Evolutionary conservation across 1,140 invertebrate species (phyloP), one percentile per base, ranked within the genome.

Genomic region (Pogonomyrmex californicus): DNA sequence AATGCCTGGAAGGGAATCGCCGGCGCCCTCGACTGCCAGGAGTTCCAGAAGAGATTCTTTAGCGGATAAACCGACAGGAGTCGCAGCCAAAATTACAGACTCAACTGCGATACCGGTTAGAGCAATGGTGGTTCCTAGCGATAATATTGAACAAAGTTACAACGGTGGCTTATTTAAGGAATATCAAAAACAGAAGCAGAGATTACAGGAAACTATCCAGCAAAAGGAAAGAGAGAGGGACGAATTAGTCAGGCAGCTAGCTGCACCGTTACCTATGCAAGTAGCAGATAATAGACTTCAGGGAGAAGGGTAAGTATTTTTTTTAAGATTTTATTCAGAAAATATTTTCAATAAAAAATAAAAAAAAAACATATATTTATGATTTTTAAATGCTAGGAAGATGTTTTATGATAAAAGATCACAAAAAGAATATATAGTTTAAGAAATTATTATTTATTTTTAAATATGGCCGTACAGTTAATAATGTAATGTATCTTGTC

Each of bases 131-230:
- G 90, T 93, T 75, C 41, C 79, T 17, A 93, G 92, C 33, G 94
- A 95, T 1, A 93, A 92, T 68, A 86, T 95, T 36, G 96, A 97
- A 76, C 96, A 96, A 41, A 96, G 96, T 91, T 97, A 96, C 89
- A 96, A 96, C 88, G 96, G 97, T 30, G 97, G 97, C 91, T 91
- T 97, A 33, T 95, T 97, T 38, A 97, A 97, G 86, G 97, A 97
- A 91, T 97, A 97, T 91, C 97, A 97, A 88, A 97, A 96, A 66
- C 97, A 97, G 88, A 97, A 97, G 89, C 97, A 97, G 88, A 96
- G 95, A 87, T 93, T 97, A 75, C 97, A 97, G 92, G 97, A 97
- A 91, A 96, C 96, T 77, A 96, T 97, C 92, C 96, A 96, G 41
- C 91, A 96, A 91, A 95, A 96, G 93, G 97, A 96, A 87, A 95